phyloP scores from a whole-genome alignment of 2,888 invertebrate species.

The Parnassius mnemosyne region DNA sequence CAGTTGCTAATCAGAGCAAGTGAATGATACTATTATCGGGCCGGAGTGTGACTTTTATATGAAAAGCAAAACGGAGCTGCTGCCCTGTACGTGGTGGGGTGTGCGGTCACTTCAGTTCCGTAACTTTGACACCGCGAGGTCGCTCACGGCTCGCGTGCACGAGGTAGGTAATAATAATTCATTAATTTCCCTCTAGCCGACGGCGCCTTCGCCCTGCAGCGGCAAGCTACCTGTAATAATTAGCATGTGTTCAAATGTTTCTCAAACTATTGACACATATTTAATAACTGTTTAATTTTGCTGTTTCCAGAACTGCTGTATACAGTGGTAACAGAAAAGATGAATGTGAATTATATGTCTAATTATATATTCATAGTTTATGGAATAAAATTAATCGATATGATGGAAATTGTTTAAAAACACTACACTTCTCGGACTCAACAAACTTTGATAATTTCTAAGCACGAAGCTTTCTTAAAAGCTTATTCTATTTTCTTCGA shows the following conservation, averaged over 20 bases:
- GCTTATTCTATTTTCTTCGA: no score
- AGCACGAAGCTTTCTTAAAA: background rate
- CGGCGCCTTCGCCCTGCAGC: conserved; percentile 38
- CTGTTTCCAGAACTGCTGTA: no score
- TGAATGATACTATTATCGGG: conserved; percentile 77
- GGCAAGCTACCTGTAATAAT: conserved; percentile 31
- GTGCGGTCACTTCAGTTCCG: conserved; percentile 75
- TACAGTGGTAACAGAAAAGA: background rate
- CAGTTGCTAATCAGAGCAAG: conserved; percentile 72
- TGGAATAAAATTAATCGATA: no score
- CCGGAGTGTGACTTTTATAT: conserved; percentile 74
- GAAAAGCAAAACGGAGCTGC: conserved; percentile 74
- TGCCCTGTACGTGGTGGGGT: conserved; percentile 67
- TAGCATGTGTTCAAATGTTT: conserved; percentile 26
- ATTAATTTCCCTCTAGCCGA: conserved; percentile 47
- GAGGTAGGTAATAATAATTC: conserved; percentile 46
- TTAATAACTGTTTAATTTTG: no score
- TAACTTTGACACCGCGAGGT: conserved; percentile 80
- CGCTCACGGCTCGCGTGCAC: conserved; percentile 54
- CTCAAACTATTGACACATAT: conserved; percentile 10
- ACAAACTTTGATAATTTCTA: background rate
- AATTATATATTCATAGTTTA: no score
- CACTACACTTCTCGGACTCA: no score
- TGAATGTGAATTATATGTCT: no score
- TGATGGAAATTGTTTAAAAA: no score